These are phyloP conservation scores for Hapalemur alaotrensis DNA, from an alignment of 2,797 vertebrate species.

Conservation along the genomic window DNA sequence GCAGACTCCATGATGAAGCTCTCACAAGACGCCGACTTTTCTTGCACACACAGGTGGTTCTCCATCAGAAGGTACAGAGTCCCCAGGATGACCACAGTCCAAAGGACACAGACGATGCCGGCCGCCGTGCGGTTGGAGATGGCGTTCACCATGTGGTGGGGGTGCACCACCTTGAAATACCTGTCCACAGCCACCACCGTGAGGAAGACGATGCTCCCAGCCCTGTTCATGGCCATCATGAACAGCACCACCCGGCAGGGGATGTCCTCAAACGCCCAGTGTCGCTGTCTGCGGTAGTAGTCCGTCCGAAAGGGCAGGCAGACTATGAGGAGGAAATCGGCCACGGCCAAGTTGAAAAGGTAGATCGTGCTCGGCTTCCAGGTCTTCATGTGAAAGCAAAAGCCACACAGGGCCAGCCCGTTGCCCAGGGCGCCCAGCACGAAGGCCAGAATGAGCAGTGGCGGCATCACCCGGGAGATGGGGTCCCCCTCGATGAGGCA, in stretches of 20 bases:
- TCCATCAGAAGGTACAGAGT: conserved; percentile 77
- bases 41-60: conserved; percentile 57
- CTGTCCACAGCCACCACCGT: conserved; percentile 84
- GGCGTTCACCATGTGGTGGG: conserved; percentile 84
- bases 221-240: conserved; percentile 85
- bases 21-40: conserved; percentile 73
- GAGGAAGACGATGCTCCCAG: conserved; percentile 84
- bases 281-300: conserved; percentile 81
- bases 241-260: conserved; percentile 85
- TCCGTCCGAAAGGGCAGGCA: conserved; percentile 83
- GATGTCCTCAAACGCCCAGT: conserved; percentile 78
- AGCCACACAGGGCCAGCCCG: conserved; percentile 84
- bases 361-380: conserved; percentile 88
- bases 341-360: conserved; percentile 86
- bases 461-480: conserved; percentile 81
- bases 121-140: conserved; percentile 76
- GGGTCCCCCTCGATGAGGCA: conserved; percentile 73
- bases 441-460: conserved; percentile 82
- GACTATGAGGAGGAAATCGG: conserved; percentile 86
- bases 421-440: conserved; percentile 85
- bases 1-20: conserved; percentile 81
- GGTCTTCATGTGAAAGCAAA: conserved; percentile 85
- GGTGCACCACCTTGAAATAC: conserved; percentile 87
- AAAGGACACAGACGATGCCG: conserved; percentile 73
- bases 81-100: conserved; percentile 80